Evolutionary conservation across 2,113 vertebrate species (phyloP), one percentile per base, ranked within the genome.

Genomic region (Kryptolebias marmoratus): DNA sequence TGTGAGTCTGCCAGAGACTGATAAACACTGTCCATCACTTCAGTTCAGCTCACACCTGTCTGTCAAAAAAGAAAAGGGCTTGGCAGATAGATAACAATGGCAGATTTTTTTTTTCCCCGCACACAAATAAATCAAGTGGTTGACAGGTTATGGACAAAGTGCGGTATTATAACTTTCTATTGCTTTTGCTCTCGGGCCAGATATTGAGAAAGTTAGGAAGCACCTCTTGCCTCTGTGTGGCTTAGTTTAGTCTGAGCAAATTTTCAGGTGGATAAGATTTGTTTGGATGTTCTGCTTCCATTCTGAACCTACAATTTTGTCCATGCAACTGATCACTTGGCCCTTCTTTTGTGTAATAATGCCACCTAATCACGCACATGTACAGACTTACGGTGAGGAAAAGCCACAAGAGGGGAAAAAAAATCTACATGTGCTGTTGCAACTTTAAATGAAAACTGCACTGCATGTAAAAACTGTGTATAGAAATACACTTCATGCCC

Each of bases 1-100:
- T 81, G 75, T 75, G 71, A 56, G 70, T 75, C 82, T 87, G 86
- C 72, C 78, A 71, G 42, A 64, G 54, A 49, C 75, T 81, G 91
- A 92, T 91, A 89, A 92, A 88, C 82, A 75, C 71, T 80, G 78
- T 85, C 83, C 80, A 71, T 89, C 86, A 88, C 39, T 58, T 80
- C 48, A 56, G 79, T 77, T 87, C 58, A 79, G 83, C 67, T 89
- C 80, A 85, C 75, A 80, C 55, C 81, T 91, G 88, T 77, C 89
- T 80, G 49, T 90, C 87, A 88, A 78, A 76, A 63, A 32, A 69
- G 79, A 49, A 69, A 75, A 80, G 22, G 53, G 49, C 61, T 86
- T 75, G 77, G 61, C 81, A 80, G 73, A 88, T 79, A 74, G 82
- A 80, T 82, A 78, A 65, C 15, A 13, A 53, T 59, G 58, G 63